Conservation (phyloP, 2,888 invertebrate genomes). For the Rhodophaea formosa region DNA sequence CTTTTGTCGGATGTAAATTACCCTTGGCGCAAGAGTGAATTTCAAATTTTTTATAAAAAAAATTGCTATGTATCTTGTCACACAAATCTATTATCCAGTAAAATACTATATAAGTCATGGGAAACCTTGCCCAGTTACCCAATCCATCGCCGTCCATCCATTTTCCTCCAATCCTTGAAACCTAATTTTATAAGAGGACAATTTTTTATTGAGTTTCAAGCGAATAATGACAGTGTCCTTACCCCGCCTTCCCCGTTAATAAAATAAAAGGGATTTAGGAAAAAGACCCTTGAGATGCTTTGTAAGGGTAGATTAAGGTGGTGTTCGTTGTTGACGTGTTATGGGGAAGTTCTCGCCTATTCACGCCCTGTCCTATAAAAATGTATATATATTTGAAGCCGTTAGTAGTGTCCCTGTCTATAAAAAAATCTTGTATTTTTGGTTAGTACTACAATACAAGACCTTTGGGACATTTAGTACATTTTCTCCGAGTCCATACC, state of each 20-base stretch:
- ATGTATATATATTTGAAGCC: background rate
- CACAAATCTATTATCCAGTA: too few species aligned
- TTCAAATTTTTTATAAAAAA: too few species aligned
- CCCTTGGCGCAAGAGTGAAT: too few species aligned
- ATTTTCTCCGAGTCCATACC: too few species aligned
- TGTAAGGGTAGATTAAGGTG: conserved; percentile 42
- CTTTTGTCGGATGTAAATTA: too few species aligned
- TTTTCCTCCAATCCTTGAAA: conserved; percentile 16
- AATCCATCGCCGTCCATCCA: conserved; percentile 6
- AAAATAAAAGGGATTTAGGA: conserved; percentile 56
- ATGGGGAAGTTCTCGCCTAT: conserved; percentile 27
- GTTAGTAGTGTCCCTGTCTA: too few species aligned
- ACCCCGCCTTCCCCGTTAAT: conserved; percentile 45
- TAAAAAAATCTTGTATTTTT: too few species aligned
- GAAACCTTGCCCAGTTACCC: background rate
- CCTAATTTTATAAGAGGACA: conserved; percentile 20
- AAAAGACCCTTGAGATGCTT: conserved; percentile 42
- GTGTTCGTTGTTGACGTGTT: conserved; percentile 40
- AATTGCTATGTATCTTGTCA: too few species aligned
- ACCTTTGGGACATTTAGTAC: too few species aligned
- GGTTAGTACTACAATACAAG: too few species aligned
- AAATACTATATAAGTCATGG: background rate
- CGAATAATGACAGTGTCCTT: conserved; percentile 40
- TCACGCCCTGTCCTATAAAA: background rate
- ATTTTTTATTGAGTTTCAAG: conserved; percentile 36